Evolutionary conservation across 2,888 invertebrate genomes (phyloP), one percentile per base, ranked within the genome.

Genomic region (Macrophya alboannulata): DNA sequence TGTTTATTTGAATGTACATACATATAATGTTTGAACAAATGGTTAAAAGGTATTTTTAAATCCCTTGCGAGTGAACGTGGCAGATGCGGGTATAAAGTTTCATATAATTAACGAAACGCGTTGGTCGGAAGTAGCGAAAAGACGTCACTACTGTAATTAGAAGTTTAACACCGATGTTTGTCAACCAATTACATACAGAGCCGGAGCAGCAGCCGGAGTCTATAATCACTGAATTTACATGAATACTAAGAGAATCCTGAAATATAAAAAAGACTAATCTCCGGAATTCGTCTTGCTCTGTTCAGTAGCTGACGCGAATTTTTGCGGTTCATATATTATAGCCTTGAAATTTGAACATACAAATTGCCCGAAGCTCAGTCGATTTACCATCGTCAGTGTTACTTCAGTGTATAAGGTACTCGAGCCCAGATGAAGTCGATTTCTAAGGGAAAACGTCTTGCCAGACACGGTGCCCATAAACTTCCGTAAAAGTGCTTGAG

Each of bases 361-460:
- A 9, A 74, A 21, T n/a, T 2, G 45, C n/a, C 72, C 4, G 12
- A 77, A 55, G 55, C 77, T 55, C 77, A 0, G 55, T 77, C 77
- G 77, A 31, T 77, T 77, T 9, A 77, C 17, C 55, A 21, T 25
- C 77, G 31, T 55, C 21, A n/a, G 15, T 77, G 55, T n/a, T 12
- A n/a, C 51, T n/a, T 55, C 51, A 6, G 17, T 55, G 51, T 55
- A n/a, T n/a, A n/a, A n/a, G n/a, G n/a, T n/a, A 55, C 77, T 77
- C 55, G 37, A 31, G 5, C n/a, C 55, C 37, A 55, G 37, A 77
- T 31, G 55, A 25, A 37, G 76, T 55, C 51, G 77, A 77, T 55
- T 77, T n/a, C 55, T 51, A n/a, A 55, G 51, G 77, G 9, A 77
- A 77, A 77, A 77, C 55, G n/a, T 77, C 55, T 31, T 37, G 55